Conservation (phyloP, 2,797 vertebrate species). For the Antennarius maculatus region DNA sequence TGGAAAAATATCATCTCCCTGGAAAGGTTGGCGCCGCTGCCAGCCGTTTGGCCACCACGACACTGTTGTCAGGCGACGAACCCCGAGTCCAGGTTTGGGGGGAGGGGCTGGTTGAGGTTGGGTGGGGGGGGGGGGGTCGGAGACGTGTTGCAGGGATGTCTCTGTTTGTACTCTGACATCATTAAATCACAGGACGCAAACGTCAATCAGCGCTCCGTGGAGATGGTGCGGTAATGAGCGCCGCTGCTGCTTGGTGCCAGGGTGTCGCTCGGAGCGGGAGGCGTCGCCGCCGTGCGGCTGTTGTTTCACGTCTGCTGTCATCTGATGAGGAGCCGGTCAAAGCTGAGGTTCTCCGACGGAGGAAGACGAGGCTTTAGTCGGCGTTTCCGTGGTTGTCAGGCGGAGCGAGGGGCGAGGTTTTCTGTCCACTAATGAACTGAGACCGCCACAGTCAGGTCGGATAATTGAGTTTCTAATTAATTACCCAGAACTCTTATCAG, state of each 20-base stretch:
- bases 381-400: slow-evolving; percentile 20
- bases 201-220: slow-evolving; percentile 64
- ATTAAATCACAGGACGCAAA: slow-evolving; percentile 70
- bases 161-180: slow-evolving; percentile 65
- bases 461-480: slow-evolving; percentile 99
- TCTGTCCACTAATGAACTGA: slow-evolving; percentile 92
- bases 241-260: slow-evolving; percentile 29
- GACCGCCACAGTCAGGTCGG: slow-evolving; percentile 95
- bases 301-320: slow-evolving; percentile 38
- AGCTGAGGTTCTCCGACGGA: slow-evolving; percentile 23
- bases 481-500: slow-evolving; percentile 95
- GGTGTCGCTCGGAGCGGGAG: slow-evolving; percentile 33
- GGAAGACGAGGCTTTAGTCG: slow-evolving; percentile 19
- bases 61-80: slow-evolving; percentile 82
- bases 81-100: slow-evolving; percentile 67
- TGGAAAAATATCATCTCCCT: slow-evolving; percentile 85
- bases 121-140: slow-evolving; percentile 8
- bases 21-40: slow-evolving; percentile 85
- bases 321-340: slow-evolving; percentile 16
- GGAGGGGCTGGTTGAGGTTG: slow-evolving; percentile 47
- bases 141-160: slow-evolving; percentile 9
- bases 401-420: slow-evolving; percentile 77
- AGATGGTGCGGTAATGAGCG: slow-evolving; percentile 37
- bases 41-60: slow-evolving; percentile 81
- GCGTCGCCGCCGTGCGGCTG: slow-evolving; percentile 47